Evolutionary conservation across 2,888 invertebrate species (phyloP).

Genomic region (Lissocephala sabroskyi): DNA sequence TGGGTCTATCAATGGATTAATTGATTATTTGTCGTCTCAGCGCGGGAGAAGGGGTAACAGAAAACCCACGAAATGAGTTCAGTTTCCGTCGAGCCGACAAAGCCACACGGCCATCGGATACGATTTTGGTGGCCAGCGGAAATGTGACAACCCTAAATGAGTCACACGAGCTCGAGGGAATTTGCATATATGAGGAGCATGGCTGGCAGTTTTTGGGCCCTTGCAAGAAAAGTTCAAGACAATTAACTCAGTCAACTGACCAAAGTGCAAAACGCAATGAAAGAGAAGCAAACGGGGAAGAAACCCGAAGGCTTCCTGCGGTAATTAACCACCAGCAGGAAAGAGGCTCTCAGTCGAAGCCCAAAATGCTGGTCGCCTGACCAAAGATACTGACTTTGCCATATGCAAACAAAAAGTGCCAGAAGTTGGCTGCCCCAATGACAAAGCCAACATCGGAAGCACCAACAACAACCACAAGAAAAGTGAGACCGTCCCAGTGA

Average conservation of each 20-base stretch:
- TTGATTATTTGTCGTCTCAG: conserved; percentile 60
- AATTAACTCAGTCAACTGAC: conserved; percentile 55
- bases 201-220: not conserved
- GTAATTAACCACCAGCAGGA: conserved; percentile 47
- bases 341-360: not conserved
- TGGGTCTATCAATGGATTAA: conserved; percentile 67
- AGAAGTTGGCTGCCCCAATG: conserved; percentile 49
- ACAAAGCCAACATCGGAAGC: conserved; percentile 21
- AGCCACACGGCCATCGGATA: conserved; percentile 28
- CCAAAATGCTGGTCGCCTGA: not conserved
- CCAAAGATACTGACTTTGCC: conserved; percentile 8
- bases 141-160: conserved; percentile 33
- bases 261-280: conserved; percentile 23
- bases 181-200: not conserved
- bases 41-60: too few species aligned
- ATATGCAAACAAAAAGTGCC: conserved; percentile 34
- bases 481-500: conserved; percentile 27
- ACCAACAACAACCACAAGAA: conserved; percentile 5
- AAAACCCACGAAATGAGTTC: conserved; percentile 38
- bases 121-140: conserved; percentile 37
- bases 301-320: conserved; percentile 54
- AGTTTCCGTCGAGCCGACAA: conserved; percentile 42
- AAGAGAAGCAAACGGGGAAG: not conserved
- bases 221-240: conserved; percentile 45
- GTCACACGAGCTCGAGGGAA: not conserved